Evolutionary conservation across 2,797 vertebrate genomes (phyloP), one percentile per base, ranked within the genome.

Genomic region (Ctenopoma kingsleyae): DNA sequence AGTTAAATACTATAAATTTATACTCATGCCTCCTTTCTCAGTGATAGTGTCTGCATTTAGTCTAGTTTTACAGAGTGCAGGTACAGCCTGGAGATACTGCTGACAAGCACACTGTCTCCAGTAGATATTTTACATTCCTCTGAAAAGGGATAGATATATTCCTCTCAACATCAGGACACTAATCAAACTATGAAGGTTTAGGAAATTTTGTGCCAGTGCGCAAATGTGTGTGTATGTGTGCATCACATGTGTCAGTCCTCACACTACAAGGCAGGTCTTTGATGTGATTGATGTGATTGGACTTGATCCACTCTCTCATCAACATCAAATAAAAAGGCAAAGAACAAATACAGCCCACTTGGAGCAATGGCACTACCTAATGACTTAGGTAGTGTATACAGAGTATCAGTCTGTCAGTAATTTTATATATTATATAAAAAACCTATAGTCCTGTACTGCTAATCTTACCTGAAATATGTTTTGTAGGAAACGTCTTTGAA

Each of bases 221-320:
- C 16, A 1, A 77, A 43, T 56, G 57, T 74, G 43, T 52, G 17
- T 53, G 52, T 56, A 40, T 35, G 23, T 50, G 55, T 38, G 71
- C 46, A 56, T 69, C 46, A 27, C 55, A 61, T 62, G 73, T 73
- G 61, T 50, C 67, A 57, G 75, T 88, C 75, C 62, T 74, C 61
- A 43, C 23, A 13, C 87, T 78, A 82, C 80, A 76, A 69, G 78
- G 71, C 50, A 71, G 70, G 67, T 50, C 84, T 91, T 89, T 92
- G 83, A 89, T 84, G 85, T 76, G 86, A 91, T 64, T 87, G 89
- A 89, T 87, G 79, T 38, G 58, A 89, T 61, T 80, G 70, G 73
- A 87, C 77, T 82, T 82, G 85, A 90, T 85, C 74, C 85, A 67
- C 61, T 85, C 86, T 89, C 87, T 91, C 87, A 86, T 87, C 85